Base-by-base conservation (phyloP, 2,797 vertebrate species). In the Gephyroberyx darwinii region DNA sequence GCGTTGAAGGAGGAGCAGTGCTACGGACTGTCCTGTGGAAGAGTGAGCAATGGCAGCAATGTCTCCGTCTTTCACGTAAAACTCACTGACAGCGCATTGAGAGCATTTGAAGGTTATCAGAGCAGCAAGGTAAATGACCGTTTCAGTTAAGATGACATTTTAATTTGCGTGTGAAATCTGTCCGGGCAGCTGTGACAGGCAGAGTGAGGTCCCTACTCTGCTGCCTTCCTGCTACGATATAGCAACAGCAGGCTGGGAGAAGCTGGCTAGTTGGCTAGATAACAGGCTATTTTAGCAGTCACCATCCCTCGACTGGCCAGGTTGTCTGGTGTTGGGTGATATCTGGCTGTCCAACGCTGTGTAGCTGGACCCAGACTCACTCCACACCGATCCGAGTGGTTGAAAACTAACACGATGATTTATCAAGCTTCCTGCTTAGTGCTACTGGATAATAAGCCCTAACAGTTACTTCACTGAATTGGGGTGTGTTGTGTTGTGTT, bases 11-110 rank as follows among this genome's bases (percentile, higher is more conserved):
- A 98, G 95, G 95, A 95, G 94, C 95, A 93, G 95, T 95, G 95
- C 92, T 99, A 98, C 92, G 96, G 95, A 90, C 94, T 99, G 95
- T 98, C 97, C 92, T 98, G 96, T 93, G 97, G 96, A 86, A 95
- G 95, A 92, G 95, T 96, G 84, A 95, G 95, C 94, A 95, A 95
- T 81, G 96, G 96, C 74, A 95, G 94, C 88, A 95, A 95, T 88
- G 92, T 98, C 90, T 98, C 97, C 60, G 96, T 98, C 70, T 96
- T 96, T 78, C 97, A 99, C 91, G 96, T 98, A 71, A 98, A 98
- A 93, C 96, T 99, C 81, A 99, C 97, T 91, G 97, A 98, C 94
- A 97, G 96, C 84, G 96, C 97, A 13, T 80, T 98, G 71, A 94
- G 90, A 74, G 97, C 97, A 50, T 96, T 99, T 65, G 97, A 98